Evolutionary conservation across 1,140 invertebrate species (phyloP).

Genomic region (Probaryconus sp.): DNA sequence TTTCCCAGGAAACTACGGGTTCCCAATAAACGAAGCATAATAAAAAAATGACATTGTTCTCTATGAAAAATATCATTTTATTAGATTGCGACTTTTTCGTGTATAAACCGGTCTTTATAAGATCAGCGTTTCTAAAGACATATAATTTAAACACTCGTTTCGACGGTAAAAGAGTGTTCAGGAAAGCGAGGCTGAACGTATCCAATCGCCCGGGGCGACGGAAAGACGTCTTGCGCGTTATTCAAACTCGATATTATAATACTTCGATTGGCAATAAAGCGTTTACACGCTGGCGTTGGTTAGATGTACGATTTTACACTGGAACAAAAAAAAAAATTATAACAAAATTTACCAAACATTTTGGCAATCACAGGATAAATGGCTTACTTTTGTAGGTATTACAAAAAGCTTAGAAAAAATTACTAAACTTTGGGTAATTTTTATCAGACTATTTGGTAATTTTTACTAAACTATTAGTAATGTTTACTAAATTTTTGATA

Average conservation of each 20-base stretch:
- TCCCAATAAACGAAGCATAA: no score
- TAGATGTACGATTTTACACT: slow-evolving; percentile 41
- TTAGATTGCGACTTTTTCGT: slow-evolving; percentile 22
- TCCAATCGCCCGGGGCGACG: slow-evolving; percentile 56
- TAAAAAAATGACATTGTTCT: slow-evolving; percentile 1
- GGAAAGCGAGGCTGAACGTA: slow-evolving; percentile 50
- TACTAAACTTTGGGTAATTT: no score
- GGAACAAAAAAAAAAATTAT: slow-evolving; percentile 27
- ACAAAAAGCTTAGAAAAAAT: no score
- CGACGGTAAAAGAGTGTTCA: slow-evolving; percentile 52
- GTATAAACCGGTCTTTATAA: slow-evolving; percentile 44
- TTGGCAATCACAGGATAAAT: no score
- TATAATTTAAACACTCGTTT: slow-evolving; percentile 56
- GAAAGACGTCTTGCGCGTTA: slow-evolving; percentile 46
- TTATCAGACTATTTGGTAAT: no score
- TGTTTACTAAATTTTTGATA: no score
- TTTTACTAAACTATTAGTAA: no score
- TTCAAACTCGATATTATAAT: slow-evolving; percentile 52
- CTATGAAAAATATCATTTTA: slow-evolving; percentile 19
- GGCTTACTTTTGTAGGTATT: no score
- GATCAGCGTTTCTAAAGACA: slow-evolving; percentile 39
- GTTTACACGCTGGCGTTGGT: slow-evolving; percentile 38
- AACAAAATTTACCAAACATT: no score
- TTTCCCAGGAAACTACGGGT: no score
- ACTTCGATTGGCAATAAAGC: slow-evolving; percentile 37